phyloP scores from a whole-genome alignment of 2,888 invertebrate genomes.

The Pachydiplax longipennis region DNA sequence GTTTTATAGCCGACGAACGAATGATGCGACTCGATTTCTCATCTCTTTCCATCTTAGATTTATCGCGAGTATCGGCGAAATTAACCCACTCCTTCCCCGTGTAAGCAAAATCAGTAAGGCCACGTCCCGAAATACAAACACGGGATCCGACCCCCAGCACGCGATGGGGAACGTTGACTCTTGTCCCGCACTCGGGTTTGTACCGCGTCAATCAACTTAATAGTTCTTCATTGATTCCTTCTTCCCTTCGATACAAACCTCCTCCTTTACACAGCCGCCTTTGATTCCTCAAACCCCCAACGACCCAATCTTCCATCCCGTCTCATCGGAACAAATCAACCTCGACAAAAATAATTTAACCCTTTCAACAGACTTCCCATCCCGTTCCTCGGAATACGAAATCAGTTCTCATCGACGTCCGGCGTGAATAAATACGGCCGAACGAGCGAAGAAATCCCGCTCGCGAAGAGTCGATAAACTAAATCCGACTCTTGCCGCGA shows the following conservation, averaged over 20 bases:
- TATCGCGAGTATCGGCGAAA: not conserved
- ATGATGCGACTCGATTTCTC: not conserved
- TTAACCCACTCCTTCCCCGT: not conserved
- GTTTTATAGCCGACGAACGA: not conserved
- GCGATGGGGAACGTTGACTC: not conserved
- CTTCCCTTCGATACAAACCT: not conserved
- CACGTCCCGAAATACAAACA: conserved; percentile 6
- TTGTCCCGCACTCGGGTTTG: not conserved
- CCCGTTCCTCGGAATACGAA: not conserved
- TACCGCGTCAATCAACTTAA: not conserved
- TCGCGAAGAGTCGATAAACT: not conserved
- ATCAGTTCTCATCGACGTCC: not conserved
- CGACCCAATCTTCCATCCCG: not conserved
- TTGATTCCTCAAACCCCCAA: not conserved
- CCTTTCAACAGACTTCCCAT: not conserved
- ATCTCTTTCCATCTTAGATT: not conserved
- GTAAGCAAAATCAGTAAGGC: not conserved
- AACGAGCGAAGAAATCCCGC: not conserved
- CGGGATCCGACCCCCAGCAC: not conserved
- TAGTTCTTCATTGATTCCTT: not conserved
- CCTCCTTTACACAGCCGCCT: not conserved
- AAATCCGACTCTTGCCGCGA: not conserved
- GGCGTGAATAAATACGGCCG: not conserved
- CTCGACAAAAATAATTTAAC: not conserved
- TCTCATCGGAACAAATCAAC: not conserved